phyloP scores from a whole-genome alignment of 2,888 invertebrate genomes.

The Drosophila neonasuta region DNA sequence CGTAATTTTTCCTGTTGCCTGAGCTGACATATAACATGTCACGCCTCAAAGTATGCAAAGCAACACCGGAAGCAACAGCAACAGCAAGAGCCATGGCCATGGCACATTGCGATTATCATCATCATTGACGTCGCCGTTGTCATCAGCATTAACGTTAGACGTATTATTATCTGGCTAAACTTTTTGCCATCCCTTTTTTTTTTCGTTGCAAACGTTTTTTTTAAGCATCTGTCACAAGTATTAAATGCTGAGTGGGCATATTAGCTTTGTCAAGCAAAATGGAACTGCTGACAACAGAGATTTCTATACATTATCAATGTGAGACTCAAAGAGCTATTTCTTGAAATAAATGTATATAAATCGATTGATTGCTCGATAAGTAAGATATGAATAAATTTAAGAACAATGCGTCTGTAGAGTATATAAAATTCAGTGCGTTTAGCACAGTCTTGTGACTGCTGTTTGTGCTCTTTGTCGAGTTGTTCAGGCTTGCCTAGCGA shows the following conservation, averaged over 20 bases:
- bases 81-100: conserved; percentile 1
- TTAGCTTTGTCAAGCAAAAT: background rate
- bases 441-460: background rate
- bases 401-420: conserved; percentile 13
- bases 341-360: background rate
- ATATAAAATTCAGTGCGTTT: conserved; percentile 5
- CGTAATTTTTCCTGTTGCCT: conserved; percentile 46
- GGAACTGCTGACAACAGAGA: background rate
- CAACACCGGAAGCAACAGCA: conserved; percentile 25
- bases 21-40: conserved; percentile 44
- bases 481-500: conserved; percentile 7
- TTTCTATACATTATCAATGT: background rate
- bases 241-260: background rate
- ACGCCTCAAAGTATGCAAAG: conserved; percentile 39
- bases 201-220: conserved; percentile 8
- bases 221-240: conserved; percentile 31
- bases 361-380: background rate
- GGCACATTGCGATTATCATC: conserved; percentile 39
- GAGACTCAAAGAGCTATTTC: background rate
- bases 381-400: background rate
- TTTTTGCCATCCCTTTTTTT: conserved; percentile 23
- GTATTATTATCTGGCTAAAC: conserved; percentile 54
- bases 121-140: conserved; percentile 35
- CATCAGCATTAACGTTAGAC: conserved; percentile 69
- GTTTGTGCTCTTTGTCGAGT: background rate